Base-by-base conservation (phyloP, 2,888 invertebrate species). In the Nephrotoma guestfalica region DNA sequence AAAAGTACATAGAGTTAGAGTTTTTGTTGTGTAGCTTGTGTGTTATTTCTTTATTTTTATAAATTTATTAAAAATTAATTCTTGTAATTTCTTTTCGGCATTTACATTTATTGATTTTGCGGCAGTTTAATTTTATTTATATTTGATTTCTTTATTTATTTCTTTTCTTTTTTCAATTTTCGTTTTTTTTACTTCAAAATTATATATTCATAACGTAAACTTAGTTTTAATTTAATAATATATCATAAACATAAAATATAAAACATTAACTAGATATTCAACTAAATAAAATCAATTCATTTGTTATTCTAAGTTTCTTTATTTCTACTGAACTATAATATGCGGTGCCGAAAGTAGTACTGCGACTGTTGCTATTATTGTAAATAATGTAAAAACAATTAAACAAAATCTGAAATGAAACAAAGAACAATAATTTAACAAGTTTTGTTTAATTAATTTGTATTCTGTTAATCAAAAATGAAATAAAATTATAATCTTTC, bases 371-470 rank as follows among this genome's bases (percentile, higher is more conserved):
- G 97, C 97, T 91, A 97, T 95, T 92, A 97, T 94, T 90, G 97
- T 98, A 93, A 98, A 98, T 92, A 97, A 93, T 88, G 97, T 97
- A 94, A 98, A 99, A 91, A 98, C 95, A 93, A 97, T 96, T 92
- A 99, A 94, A 93, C 98, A 98, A 93, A 98, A 96, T 93, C 96
- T 95, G 92, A 87, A 91, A 90, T 89, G 89, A 89, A 89, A 88
- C 86, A 51, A 30, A 30, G 3, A 71, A 71, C 2, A 11, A 71
- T 30, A 30, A 9, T 30, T 43, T 43, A 43, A 43, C 11, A 43
- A 43, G 5, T 2, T 43, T 9, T 4, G 6, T 43, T 43, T 9
- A 43, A 3, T 43, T 4, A 43, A 43, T 43, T 43, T 43, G 43
- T 43, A 11, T 11, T 4, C 3, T 30, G 30, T 30, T 30, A 30